These are phyloP conservation scores for Rotaria sp. DNA, from an alignment of 2,888 invertebrate genomes.

Conservation along the genomic window DNA sequence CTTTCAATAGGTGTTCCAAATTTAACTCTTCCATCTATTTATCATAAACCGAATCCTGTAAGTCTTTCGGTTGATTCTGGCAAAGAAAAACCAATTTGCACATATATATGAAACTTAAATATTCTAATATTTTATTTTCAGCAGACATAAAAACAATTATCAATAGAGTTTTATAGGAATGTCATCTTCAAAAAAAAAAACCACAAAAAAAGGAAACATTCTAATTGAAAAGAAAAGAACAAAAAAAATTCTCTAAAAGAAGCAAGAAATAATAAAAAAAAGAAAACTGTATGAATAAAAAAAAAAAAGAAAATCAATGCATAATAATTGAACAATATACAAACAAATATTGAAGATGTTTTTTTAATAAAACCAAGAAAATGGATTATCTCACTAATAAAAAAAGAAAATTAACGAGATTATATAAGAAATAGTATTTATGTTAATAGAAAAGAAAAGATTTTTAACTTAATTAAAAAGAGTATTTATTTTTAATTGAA, in stretches of 20 bases:
- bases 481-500: too few relatives aligned
- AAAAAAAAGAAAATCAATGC: not conserved
- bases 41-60: conserved; percentile 19
- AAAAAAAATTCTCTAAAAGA: not conserved
- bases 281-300: not conserved
- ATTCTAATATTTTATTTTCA: not conserved
- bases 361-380: too few relatives aligned
- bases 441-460: too few relatives aligned
- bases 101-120: not conserved
- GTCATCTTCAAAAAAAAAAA: not conserved
- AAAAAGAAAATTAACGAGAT: not conserved
- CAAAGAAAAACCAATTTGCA: not conserved
- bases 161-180: not conserved
- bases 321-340: not conserved
- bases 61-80: not conserved
- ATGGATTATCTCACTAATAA: not conserved
- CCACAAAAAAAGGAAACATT: not conserved
- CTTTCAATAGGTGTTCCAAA: not conserved
- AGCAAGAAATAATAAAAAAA: too few relatives aligned
- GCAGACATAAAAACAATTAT: not conserved
- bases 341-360: not conserved
- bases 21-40: not conserved
- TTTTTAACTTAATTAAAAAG: too few relatives aligned
- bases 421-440: not conserved
- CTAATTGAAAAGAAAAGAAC: not conserved